phyloP scores from a whole-genome alignment of 2,113 vertebrate genomes.

The Apteryx owenii region DNA sequence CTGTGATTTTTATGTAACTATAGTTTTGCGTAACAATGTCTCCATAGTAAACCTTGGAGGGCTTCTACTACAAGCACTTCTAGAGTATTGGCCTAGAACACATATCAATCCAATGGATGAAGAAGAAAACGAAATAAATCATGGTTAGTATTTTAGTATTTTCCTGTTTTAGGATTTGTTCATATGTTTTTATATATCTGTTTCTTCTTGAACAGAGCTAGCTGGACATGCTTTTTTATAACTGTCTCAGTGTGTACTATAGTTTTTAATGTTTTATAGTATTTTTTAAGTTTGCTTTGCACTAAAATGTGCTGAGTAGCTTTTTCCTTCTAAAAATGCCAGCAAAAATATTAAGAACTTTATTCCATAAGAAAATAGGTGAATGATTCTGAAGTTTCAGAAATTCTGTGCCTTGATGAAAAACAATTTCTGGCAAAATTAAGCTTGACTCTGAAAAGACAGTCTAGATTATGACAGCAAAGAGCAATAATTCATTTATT shows the following conservation, averaged over 20 bases:
- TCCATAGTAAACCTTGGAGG: constrained; percentile 94
- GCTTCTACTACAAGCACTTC: constrained; percentile 92
- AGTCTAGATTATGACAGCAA: background rate
- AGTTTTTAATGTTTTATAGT: background rate
- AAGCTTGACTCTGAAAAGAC: background rate
- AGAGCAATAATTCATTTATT: background rate
- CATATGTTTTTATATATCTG: background rate
- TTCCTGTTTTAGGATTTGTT: background rate
- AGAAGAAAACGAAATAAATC: constrained; percentile 95
- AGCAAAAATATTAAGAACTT: background rate
- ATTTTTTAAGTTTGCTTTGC: background rate
- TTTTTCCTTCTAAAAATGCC: background rate
- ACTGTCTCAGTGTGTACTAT: background rate
- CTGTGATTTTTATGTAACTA: rapidly evolving
- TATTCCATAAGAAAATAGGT: background rate
- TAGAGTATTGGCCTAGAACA: constrained; percentile 98
- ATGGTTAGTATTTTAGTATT: constrained; percentile 75
- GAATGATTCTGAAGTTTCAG: background rate
- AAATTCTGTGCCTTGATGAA: background rate
- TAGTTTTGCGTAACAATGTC: background rate
- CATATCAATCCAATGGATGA: constrained; percentile 98
- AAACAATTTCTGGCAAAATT: background rate
- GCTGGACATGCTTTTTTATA: background rate
- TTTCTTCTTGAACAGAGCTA: background rate
- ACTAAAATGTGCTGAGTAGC: background rate